phyloP scores from a whole-genome alignment of 2,113 vertebrate species.

The Rattus norvegicus region GRCr8 NC_086039.1:146028001-146028500 shows the following conservation, averaged over 20 bases:
- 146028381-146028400: no score
- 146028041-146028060: slow-evolving; percentile 17
- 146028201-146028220: slow-evolving; percentile 3
- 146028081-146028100: neutral
- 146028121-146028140: neutral
- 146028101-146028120: slow-evolving; percentile 2
- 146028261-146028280: neutral
- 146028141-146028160: neutral
- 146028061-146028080: neutral
- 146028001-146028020: neutral
- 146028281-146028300: neutral
- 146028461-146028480: neutral
- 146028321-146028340: no score
- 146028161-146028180: slow-evolving; percentile 30
- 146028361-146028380: no score
- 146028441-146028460: no score
- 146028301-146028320: neutral
- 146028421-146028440: no score
- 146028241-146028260: slow-evolving; percentile 50
- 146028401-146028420: no score
- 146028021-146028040: neutral
- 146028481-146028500: no score
- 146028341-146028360: neutral
- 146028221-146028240: neutral
- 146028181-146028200: slow-evolving; percentile 55